Conservation (phyloP, 2,113 vertebrate species). For the Lichenostomus cassidix region DNA sequence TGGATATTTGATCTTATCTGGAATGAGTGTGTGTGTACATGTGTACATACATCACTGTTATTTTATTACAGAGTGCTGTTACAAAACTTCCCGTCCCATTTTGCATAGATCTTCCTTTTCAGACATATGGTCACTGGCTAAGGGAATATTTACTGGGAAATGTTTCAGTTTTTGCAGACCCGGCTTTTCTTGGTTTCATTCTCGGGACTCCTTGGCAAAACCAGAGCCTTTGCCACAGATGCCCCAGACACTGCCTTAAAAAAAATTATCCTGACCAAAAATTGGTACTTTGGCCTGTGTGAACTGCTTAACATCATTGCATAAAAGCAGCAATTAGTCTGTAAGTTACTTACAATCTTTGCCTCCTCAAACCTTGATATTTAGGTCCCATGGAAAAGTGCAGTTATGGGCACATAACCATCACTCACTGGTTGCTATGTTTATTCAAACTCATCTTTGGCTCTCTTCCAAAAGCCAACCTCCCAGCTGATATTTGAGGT, state of each 20-base stretch:
- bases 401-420: constrained; percentile 10
- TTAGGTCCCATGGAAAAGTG: neutral
- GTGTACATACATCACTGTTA: neutral
- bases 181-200: constrained; percentile 65
- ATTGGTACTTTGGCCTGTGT: constrained; percentile 52
- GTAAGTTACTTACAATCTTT: neutral
- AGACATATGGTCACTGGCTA: constrained; percentile 63
- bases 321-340: constrained; percentile 48
- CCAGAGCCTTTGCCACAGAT: constrained; percentile 75
- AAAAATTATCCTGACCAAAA: constrained; percentile 71
- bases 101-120: constrained; percentile 55
- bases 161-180: constrained; percentile 62
- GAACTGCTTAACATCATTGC: constrained; percentile 58
- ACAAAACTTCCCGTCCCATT: constrained; percentile 32
- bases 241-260: constrained; percentile 78
- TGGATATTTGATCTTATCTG: constrained; percentile 2
- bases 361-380: constrained; percentile 52
- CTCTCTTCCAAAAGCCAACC: neutral
- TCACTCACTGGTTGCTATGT: neutral
- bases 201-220: constrained; percentile 68
- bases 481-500: neutral
- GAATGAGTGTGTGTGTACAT: neutral
- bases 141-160: constrained; percentile 64
- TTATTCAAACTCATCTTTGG: neutral
- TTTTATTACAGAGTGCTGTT: constrained; percentile 25